Conservation (phyloP, 2,888 invertebrate species). For the Acronicta alni region DNA sequence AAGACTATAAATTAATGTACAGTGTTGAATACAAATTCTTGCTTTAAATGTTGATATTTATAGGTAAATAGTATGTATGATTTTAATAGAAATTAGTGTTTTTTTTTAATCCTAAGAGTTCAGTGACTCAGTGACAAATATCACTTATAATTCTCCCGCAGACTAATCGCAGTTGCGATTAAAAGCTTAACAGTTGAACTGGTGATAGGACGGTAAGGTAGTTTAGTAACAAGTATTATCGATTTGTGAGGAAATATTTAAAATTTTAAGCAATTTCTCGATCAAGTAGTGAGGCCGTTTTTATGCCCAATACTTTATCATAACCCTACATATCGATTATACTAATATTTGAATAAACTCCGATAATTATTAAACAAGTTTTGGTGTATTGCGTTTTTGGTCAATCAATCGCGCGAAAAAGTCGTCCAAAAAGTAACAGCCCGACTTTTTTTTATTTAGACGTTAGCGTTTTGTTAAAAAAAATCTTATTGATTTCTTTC, state of each 20-base stretch:
- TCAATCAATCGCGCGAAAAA: conserved; percentile 37
- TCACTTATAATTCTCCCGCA: not conserved
- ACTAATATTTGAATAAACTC: not conserved
- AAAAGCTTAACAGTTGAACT: not conserved
- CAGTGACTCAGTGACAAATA: not conserved
- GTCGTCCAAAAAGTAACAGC: conserved; percentile 42
- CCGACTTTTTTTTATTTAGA: conserved; percentile 43
- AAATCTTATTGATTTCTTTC: conserved; percentile 53
- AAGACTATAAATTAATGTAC: conserved; percentile 12
- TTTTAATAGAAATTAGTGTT: not conserved
- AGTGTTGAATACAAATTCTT: conserved; percentile 14
- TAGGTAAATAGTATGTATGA: conserved; percentile 3
- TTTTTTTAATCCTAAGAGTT: not conserved
- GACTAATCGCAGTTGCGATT: conserved; percentile 6
- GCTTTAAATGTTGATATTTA: conserved; percentile 22
- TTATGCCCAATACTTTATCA: conserved; percentile 6
- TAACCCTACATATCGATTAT: conserved; percentile 2
- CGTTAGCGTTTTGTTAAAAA: conserved; percentile 53
- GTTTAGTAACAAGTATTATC: conserved; percentile 3
- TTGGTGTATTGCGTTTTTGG: conserved; percentile 1
- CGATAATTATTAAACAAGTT: not conserved
- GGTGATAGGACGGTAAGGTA: not conserved
- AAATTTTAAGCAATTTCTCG: conserved; percentile 1
- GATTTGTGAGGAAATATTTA: conserved; percentile 1
- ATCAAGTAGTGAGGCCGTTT: conserved; percentile 6